These are phyloP conservation scores for Microctonus hyperodae DNA, from an alignment of 2,888 invertebrate genomes.

Conservation along the genomic window DNA sequence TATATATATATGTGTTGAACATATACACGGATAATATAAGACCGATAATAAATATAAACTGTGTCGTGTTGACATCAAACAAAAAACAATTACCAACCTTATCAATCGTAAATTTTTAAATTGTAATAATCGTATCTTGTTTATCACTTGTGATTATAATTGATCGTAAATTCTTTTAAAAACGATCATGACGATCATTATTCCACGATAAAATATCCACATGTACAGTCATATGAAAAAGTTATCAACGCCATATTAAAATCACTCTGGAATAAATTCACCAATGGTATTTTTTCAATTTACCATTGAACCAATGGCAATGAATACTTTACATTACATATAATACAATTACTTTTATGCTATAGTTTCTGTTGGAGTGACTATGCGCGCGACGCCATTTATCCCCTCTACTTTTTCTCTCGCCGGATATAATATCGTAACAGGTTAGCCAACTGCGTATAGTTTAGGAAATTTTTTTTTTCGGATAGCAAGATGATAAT, in stretches of 20 bases:
- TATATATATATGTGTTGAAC: too few species aligned
- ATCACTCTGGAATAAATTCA: not conserved
- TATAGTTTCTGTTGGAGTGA: not conserved
- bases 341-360: not conserved
- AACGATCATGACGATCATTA: slow-evolving; percentile 10
- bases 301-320: not conserved
- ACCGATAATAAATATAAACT: too few species aligned
- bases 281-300: slow-evolving; percentile 4
- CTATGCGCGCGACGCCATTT: not conserved
- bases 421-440: not conserved
- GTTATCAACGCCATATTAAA: not conserved
- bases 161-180: not conserved
- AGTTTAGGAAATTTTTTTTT: too few species aligned
- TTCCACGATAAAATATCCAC: slow-evolving; percentile 15
- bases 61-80: not conserved
- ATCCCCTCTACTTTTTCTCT: not conserved
- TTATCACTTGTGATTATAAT: slow-evolving; percentile 8
- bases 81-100: slow-evolving; percentile 9
- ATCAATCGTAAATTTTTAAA: not conserved
- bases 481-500: too few species aligned
- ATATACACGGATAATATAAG: too few species aligned
- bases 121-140: not conserved
- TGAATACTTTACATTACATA: not conserved
- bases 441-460: not conserved
- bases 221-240: slow-evolving; percentile 12